Base-by-base conservation (phyloP, 2,113 vertebrate genomes). In the Caretta caretta region DNA sequence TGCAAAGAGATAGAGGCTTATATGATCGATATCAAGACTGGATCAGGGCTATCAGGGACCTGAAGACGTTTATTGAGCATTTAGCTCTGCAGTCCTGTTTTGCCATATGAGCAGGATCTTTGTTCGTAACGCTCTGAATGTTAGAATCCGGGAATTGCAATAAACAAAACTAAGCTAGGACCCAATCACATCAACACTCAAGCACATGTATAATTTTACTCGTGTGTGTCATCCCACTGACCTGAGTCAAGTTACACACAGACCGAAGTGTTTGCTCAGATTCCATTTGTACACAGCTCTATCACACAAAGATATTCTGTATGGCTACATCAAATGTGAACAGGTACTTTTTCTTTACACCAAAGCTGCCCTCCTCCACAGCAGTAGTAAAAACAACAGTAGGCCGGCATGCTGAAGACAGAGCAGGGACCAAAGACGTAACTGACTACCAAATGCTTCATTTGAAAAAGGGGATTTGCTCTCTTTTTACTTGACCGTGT, bases 321-420 rank as follows among this genome's bases (percentile, higher is more conserved):
- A 3, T 80, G 51, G 20, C n/a, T 57, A 59, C 3, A 11, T 1
- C 2, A 1, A 29, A 24, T 17, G 11, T 69, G 31, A 78, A 78
- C 12, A 42, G 29, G 50, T 59, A n/a, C 80, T 49, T 3, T 62
- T 29, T 62, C 29, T 87, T 85, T 90, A 78, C 50, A 75, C 35
- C 35, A 22, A 85, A 93, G 42, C 42, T 88, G n/a, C 20, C n/a
- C 56, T 53, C 42, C 56, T 53, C 25, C 9, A 9, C 29, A n/a
- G 42, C 8, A 80, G 42, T 38, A 84, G 46, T 4, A 76, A 76
- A 80, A 42, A 38, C 46, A 8, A 84, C 1, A 56, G 5, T 38
- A 29, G 24, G 31, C 65, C 76, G 19, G 11, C 14, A 72, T 0
- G 0, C 50, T 22, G 17, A 81, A 85, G 80, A 1, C 1, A 78